Base-by-base conservation (phyloP, 1,140 invertebrate genomes). In the Saccostrea echinata region DNA sequence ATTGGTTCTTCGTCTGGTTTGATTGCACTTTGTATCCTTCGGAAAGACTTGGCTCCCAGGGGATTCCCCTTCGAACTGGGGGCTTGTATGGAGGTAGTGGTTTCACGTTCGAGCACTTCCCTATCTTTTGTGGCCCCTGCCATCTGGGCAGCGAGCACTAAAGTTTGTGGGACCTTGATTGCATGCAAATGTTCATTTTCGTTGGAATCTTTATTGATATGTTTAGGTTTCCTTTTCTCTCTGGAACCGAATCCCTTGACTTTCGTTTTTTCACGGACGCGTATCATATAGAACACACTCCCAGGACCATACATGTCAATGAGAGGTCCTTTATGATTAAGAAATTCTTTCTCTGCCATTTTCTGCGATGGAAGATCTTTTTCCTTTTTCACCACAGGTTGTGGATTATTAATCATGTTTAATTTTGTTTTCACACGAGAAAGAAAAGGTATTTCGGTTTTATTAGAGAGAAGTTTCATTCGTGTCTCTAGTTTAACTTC, bases 221-320 rank as follows among this genome's bases (percentile, higher is more conserved):
- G 24, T 57, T 35, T 51, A 33, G 81, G 81, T 83, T 84, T 85
- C 61, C 87, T 35, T n/a, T 88, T 89, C n/a, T 68, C 86, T 51
- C 88, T 81, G 33, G 87, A 84, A 24, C 80, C 84, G 55, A 86
- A 88, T 18, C 88, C 57, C 43, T 86, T 90, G 35, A 88, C 57
- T 68, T 84, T 90, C 0, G 90, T 90, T 86, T 90, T 90, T 64
- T 92, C 91, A 64, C 93, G 86, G 24, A 91, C 76, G 12, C 93
- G 90, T 55, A 94, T 94, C 86, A 93, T 88, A 83, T 94, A 92
- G 86, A 94, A 94, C 13, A 94, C 94, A 87, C 93, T 94, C 0
- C 94, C 94, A 3, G 94, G 93, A 12, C 93, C 94, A 57, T 92
- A 91, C 12, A 92, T 92, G 86, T 94, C 94, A 27, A 94, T 90